Percentiles rank a stretch among this genome's conserved stretches.
These are phyloP conservation scores for Sarcophaga subvicina DNA, from an alignment of 2,888 invertebrate genomes.

Conservation along the genomic window DNA sequence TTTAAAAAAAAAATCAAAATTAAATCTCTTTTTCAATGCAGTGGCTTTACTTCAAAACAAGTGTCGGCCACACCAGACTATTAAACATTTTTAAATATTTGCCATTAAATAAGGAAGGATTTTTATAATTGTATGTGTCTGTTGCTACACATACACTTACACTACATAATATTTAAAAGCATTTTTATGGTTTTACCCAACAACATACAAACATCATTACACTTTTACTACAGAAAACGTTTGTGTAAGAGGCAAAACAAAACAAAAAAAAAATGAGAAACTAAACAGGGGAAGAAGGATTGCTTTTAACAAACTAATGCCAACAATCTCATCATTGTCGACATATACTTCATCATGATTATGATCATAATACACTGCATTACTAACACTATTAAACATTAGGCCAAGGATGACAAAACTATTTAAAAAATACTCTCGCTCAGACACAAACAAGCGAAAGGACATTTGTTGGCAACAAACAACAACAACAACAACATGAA, in stretches of 20 bases:
- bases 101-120: not conserved
- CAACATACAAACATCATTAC: constrained; percentile 17
- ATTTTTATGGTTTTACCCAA: not conserved
- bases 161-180: too few relatives aligned
- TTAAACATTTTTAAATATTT: constrained; percentile 32
- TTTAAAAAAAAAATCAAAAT: not conserved
- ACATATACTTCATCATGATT: constrained; percentile 1
- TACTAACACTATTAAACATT: constrained; percentile 38
- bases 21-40: not conserved
- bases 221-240: not conserved
- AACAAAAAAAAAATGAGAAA: not conserved
- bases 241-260: too few relatives aligned
- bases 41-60: not conserved
- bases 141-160: too few relatives aligned
- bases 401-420: constrained; percentile 67
- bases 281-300: not conserved
- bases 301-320: constrained; percentile 21
- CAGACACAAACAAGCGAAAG: not conserved
- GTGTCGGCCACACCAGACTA: constrained; percentile 39
- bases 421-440: constrained; percentile 34
- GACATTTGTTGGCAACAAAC: not conserved
- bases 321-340: constrained; percentile 1
- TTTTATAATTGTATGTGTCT: too few relatives aligned
- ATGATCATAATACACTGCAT: constrained; percentile 7
- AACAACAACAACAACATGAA: not conserved